These are phyloP conservation scores for Littorina saxatilis DNA, from an alignment of 1,140 invertebrate genomes.

Conservation along the genomic window DNA sequence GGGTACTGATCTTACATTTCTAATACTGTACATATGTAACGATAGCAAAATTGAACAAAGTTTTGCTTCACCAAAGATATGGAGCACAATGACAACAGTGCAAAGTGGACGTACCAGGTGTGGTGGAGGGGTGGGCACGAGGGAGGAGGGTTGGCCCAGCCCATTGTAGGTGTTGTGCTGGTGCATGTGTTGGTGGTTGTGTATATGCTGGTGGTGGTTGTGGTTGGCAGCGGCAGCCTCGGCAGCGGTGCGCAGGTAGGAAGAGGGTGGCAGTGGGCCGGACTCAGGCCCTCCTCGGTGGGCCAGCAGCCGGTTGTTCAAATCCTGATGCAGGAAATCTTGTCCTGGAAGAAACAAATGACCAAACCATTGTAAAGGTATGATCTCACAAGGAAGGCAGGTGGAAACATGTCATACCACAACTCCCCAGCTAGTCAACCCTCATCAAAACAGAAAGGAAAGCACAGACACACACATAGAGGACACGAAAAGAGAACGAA, in stretches of 20 bases:
- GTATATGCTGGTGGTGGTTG: constrained; percentile 81
- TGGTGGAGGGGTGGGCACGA: constrained; percentile 66
- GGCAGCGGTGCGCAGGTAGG: constrained; percentile 88
- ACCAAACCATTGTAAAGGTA: too few species aligned
- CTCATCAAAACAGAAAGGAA: too few species aligned
- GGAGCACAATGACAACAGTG: too few species aligned
- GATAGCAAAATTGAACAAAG: too few species aligned
- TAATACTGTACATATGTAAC: too few species aligned
- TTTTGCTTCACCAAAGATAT: too few species aligned
- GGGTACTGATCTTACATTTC: too few species aligned
- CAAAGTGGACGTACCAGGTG: constrained; percentile 68
- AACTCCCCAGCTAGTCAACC: too few species aligned
- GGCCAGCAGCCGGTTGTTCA: constrained; percentile 92
- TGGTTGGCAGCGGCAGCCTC: constrained; percentile 80
- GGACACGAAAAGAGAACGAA: too few species aligned
- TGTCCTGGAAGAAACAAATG: constrained; percentile 66
- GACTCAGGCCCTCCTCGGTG: constrained; percentile 82
- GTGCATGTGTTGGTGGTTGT: constrained; percentile 86
- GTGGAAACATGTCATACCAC: too few species aligned
- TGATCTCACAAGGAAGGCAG: too few species aligned
- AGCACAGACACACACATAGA: too few species aligned
- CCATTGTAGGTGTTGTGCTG: constrained; percentile 92
- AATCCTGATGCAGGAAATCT: constrained; percentile 91
- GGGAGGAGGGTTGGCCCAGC: constrained; percentile 81
- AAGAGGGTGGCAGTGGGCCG: constrained; percentile 78